Evolutionary conservation across 2,888 invertebrate species (phyloP).

Genomic region (Acrobasis consociella): DNA sequence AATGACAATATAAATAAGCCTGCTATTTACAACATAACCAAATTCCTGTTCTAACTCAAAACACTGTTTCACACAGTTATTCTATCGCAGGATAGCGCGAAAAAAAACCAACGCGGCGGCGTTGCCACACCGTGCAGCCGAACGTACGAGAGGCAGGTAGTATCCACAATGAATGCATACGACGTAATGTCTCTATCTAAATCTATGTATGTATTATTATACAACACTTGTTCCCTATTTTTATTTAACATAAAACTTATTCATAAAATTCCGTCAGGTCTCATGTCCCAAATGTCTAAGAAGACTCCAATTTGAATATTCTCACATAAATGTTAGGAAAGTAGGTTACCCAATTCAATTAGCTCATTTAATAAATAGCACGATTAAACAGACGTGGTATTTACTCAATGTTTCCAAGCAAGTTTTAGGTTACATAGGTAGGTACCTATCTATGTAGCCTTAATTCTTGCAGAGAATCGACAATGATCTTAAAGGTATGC

Average conservation of each 20-base stretch:
- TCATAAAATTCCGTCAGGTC: constrained; percentile 52
- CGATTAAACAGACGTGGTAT: constrained; percentile 3
- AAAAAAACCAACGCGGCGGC: constrained; percentile 73
- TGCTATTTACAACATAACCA: constrained; percentile 50
- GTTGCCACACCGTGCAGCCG: constrained; percentile 78
- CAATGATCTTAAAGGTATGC: not conserved
- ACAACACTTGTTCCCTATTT: constrained; percentile 66
- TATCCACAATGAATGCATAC: constrained; percentile 61
- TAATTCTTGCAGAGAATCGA: not conserved
- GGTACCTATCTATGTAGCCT: no score
- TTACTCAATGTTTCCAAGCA: not conserved
- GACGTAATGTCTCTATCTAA: constrained; percentile 48
- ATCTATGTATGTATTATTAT: constrained; percentile 57
- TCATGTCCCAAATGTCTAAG: constrained; percentile 67
- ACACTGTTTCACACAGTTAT: constrained; percentile 62
- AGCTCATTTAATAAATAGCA: not conserved
- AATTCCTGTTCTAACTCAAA: constrained; percentile 39
- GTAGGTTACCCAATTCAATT: constrained; percentile 16
- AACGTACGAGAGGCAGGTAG: constrained; percentile 75
- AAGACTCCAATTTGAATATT: constrained; percentile 57
- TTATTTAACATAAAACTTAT: constrained; percentile 51
- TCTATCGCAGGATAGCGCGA: constrained; percentile 72
- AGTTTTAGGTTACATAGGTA: not conserved
- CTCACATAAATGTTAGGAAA: constrained; percentile 26
- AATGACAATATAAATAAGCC: constrained; percentile 36